These are phyloP conservation scores for Nephrotoma guestfalica DNA, from an alignment of 2,888 invertebrate species.

Conservation along the genomic window DNA sequence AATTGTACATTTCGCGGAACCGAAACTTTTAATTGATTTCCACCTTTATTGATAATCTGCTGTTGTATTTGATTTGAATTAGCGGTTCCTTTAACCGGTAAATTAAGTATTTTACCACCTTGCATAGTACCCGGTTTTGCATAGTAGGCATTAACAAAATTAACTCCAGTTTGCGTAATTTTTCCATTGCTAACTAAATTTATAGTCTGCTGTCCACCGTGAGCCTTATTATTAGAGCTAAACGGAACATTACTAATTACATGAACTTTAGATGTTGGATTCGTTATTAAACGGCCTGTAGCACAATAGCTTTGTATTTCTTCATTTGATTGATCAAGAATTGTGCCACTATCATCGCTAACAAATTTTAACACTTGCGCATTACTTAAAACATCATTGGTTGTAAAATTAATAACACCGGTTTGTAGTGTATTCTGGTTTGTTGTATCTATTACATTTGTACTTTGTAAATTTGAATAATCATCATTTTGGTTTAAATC, in stretches of 20 bases:
- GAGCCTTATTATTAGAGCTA: constrained; percentile 10
- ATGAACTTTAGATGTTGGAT: constrained; percentile 23
- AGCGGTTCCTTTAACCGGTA: constrained; percentile 10
- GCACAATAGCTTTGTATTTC: constrained; percentile 1
- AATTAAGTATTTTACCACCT: constrained; percentile 12
- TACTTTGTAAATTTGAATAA: background rate
- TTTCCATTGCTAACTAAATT: constrained; percentile 23
- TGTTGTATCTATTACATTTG: constrained; percentile 10
- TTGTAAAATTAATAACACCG: constrained; percentile 13
- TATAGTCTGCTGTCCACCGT: constrained; percentile 18
- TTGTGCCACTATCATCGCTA: constrained; percentile 25
- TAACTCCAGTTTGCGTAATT: constrained; percentile 13
- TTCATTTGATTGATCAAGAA: constrained; percentile 14
- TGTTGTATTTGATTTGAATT: constrained; percentile 2
- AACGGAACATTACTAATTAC: constrained; percentile 25
- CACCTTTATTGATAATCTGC: constrained; percentile 7
- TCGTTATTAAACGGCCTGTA: constrained; percentile 6
- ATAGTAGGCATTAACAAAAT: constrained; percentile 18
- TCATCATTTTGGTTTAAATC: constrained; percentile 1
- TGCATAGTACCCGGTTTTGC: constrained; percentile 18
- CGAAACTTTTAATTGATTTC: constrained; percentile 18
- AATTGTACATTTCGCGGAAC: constrained; percentile 24
- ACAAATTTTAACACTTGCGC: constrained; percentile 30
- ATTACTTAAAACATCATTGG: constrained; percentile 26
- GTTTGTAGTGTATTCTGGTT: constrained; percentile 12